Base-by-base conservation (phyloP, 2,797 vertebrate species). In the Acipenser ruthenus region DNA sequence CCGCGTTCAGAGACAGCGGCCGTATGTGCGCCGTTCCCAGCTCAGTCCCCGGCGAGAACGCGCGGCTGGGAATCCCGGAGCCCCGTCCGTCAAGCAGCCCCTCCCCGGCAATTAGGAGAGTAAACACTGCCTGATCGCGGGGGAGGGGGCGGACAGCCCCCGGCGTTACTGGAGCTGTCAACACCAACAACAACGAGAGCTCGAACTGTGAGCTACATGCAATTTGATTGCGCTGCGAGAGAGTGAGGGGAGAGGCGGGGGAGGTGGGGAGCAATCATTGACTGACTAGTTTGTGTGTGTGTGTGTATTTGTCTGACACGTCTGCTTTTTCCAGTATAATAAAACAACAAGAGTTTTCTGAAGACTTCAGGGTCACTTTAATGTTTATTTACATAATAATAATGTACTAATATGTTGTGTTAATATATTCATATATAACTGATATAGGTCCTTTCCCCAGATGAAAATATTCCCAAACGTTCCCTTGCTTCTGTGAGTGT, bases 51-150 rank as follows among this genome's bases (percentile, higher is more conserved):
- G 4, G 52, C 6, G 52, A 55, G 52, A 55, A n/a, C 13, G 51
- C 15, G 3, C 11, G 64, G 4, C 8, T 65, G 64, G 15, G 50
- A 7, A 12, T 65, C 18, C 13, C 73, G 74, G 78, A 75, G 72
- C 73, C 75, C 78, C 73, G 72, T 77, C 77, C 73, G 70, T 80
- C 75, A 77, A 73, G 65, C 75, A 74, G 89, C 91, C 92, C 94
- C 94, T 94, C 95, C 95, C 93, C 93, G 88, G 90, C 92, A 98
- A 98, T 99, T 98, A 98, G 94, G 91, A 95, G 92, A 95, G 93
- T 96, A 94, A 95, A 96, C 93, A 97, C 78, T 88, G 85, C 89
- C 86, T 83, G 80, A 79, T 79, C 79, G 75, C 37, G 85, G 72
- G 52, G 77, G 71, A 76, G 70, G 78, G 79, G 84, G 82, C 74